Conservation (phyloP, 2,113 vertebrate genomes). For the Casuarius casuarius region DNA sequence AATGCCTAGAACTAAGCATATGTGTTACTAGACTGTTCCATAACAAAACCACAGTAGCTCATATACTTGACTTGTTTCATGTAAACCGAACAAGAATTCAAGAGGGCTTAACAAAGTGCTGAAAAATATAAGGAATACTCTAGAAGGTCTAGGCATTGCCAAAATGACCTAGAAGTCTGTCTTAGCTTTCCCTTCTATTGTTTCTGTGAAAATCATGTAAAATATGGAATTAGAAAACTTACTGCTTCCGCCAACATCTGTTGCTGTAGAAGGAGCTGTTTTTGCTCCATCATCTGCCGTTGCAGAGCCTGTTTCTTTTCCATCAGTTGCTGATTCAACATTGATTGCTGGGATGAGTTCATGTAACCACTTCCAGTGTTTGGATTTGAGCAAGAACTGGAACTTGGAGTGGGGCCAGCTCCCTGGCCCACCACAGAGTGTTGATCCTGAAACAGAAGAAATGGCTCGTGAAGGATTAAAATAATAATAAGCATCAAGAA, state of each 20-base stretch:
- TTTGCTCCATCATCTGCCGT: slow-evolving; percentile 82
- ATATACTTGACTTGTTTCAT: neutral
- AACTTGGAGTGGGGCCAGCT: slow-evolving; percentile 75
- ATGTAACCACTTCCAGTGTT: slow-evolving; percentile 80
- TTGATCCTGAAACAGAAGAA: slow-evolving; percentile 79
- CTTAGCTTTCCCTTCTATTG: slow-evolving; percentile 33
- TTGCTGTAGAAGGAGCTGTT: slow-evolving; percentile 84
- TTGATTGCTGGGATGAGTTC: slow-evolving; percentile 80
- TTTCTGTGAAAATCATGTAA: neutral
- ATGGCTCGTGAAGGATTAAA: slow-evolving; percentile 58
- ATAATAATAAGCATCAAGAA: slow-evolving; percentile 47
- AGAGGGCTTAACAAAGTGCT: neutral
- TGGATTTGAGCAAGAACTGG: slow-evolving; percentile 81
- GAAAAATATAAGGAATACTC: neutral
- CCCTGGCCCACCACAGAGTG: slow-evolving; percentile 79
- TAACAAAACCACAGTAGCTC: neutral
- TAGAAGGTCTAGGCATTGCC: neutral
- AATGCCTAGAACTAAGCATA: neutral
- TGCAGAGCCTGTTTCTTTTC: slow-evolving; percentile 85
- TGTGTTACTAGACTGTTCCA: neutral
- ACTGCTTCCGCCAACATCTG: slow-evolving; percentile 85
- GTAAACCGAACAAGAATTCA: neutral
- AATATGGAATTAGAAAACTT: slow-evolving; percentile 65
- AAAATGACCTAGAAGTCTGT: neutral
- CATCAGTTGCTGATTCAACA: slow-evolving; percentile 83